A percentile compares a stretch with the other conserved stretches of the same genome.
These are phyloP conservation scores for Mechanitis mazaeus DNA, from an alignment of 2,888 invertebrate genomes.

Conservation along the genomic window DNA sequence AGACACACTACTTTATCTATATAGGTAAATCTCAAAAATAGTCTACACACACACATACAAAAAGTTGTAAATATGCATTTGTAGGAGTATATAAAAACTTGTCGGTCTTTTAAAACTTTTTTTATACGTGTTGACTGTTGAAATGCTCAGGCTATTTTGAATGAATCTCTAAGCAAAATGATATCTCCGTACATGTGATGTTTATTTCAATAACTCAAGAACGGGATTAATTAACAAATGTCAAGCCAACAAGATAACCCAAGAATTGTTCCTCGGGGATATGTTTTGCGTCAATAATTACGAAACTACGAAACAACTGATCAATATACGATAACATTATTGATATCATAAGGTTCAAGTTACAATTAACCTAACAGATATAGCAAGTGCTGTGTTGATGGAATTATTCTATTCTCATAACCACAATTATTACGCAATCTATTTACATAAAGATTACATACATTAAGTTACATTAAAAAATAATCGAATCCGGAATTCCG, in stretches of 20 bases:
- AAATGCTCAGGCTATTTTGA: not conserved
- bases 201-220: slow-evolving; percentile 21
- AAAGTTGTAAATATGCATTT: no score
- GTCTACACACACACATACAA: no score
- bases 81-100: slow-evolving; percentile 3
- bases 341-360: slow-evolving; percentile 55
- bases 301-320: slow-evolving; percentile 38
- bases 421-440: slow-evolving; percentile 9
- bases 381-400: slow-evolving; percentile 30
- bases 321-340: slow-evolving; percentile 40
- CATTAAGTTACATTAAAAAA: not conserved
- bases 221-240: slow-evolving; percentile 51
- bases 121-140: no score
- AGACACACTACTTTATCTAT: no score
- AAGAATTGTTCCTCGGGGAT: slow-evolving; percentile 43
- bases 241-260: slow-evolving; percentile 52
- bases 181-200: slow-evolving; percentile 19
- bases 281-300: slow-evolving; percentile 58
- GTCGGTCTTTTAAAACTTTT: no score
- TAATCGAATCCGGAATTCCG: no score
- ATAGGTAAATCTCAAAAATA: no score
- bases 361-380: slow-evolving; percentile 53
- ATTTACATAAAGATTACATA: slow-evolving; percentile 6
- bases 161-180: slow-evolving; percentile 17
- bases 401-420: slow-evolving; percentile 25